These are phyloP conservation scores for Apistogramma diplotaenia DNA, from an alignment of 2,113 vertebrate genomes.

Conservation along the genomic window DNA sequence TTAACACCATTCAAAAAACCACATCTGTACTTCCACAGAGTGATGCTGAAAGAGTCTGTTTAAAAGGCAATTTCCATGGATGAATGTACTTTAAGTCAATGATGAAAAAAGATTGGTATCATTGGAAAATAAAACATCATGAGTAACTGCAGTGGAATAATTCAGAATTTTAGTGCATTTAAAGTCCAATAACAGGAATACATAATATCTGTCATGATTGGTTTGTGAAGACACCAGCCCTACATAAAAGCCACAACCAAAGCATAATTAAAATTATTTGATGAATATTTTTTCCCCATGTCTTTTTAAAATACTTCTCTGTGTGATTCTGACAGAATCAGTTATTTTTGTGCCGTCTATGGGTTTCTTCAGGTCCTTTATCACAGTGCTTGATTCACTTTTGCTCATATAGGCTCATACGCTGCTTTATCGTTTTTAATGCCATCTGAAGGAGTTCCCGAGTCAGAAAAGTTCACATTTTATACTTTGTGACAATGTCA, in stretches of 20 bases:
- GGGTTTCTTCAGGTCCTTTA: not conserved
- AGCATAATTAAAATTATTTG: not conserved
- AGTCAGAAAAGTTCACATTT: not conserved
- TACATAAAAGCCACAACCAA: accelerated
- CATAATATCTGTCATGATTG: not conserved
- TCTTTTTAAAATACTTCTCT: not conserved
- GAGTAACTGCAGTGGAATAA: not conserved
- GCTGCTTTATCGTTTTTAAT: no score
- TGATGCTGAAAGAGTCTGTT: not conserved
- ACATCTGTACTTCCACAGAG: not conserved
- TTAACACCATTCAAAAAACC: not conserved
- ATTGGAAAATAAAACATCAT: not conserved
- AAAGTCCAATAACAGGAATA: not conserved
- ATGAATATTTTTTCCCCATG: accelerated
- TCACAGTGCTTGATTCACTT: not conserved
- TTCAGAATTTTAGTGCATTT: not conserved
- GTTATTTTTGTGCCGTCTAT: no score
- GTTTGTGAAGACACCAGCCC: not conserved
- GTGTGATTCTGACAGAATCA: not conserved
- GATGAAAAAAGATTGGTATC: not conserved
- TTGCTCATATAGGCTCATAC: not conserved
- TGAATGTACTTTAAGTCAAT: not conserved
- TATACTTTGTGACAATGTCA: not conserved
- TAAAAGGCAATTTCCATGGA: not conserved
- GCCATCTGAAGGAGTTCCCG: no score